Percentiles rank a stretch among this genome's conserved stretches.
These are phyloP conservation scores for Heliconius sara DNA, from an alignment of 2,888 invertebrate species.

Conservation along the genomic window DNA sequence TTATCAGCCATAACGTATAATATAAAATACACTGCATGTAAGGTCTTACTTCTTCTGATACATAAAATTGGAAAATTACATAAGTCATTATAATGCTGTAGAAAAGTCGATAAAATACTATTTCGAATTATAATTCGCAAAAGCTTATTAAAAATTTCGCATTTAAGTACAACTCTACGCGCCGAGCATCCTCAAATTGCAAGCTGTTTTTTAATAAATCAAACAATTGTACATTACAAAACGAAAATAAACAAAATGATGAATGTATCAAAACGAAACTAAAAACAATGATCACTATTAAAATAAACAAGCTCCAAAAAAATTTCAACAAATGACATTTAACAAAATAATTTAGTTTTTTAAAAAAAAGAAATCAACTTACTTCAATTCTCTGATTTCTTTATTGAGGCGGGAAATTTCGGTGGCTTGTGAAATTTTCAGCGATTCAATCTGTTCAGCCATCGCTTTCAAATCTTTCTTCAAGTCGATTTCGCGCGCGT, in stretches of 20 bases:
- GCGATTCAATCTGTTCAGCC: conserved; percentile 61
- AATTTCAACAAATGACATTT: neutral
- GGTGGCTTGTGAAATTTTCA: conserved; percentile 61
- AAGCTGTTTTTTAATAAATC: neutral
- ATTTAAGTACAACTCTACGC: neutral
- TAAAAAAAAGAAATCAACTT: conserved; percentile 53
- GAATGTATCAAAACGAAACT: neutral
- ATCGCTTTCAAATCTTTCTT: conserved; percentile 60
- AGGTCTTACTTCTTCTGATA: neutral
- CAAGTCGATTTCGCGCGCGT: conserved; percentile 57
- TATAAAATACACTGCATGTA: too few relatives aligned
- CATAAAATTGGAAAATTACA: neutral
- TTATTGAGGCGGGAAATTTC: conserved; percentile 63
- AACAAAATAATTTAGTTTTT: neutral
- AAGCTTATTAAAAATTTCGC: conserved; percentile 9
- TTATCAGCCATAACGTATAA: neutral
- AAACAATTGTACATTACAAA: neutral
- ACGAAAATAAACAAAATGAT: neutral
- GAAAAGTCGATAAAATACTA: neutral
- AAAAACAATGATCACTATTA: neutral
- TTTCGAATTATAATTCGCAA: conserved; percentile 4
- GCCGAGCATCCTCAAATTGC: neutral
- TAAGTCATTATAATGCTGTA: neutral
- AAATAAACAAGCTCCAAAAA: neutral
- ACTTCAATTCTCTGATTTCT: conserved; percentile 72